These are phyloP conservation scores for Standfussiana lucernea DNA, from an alignment of 2,888 invertebrate genomes.

Conservation along the genomic window DNA sequence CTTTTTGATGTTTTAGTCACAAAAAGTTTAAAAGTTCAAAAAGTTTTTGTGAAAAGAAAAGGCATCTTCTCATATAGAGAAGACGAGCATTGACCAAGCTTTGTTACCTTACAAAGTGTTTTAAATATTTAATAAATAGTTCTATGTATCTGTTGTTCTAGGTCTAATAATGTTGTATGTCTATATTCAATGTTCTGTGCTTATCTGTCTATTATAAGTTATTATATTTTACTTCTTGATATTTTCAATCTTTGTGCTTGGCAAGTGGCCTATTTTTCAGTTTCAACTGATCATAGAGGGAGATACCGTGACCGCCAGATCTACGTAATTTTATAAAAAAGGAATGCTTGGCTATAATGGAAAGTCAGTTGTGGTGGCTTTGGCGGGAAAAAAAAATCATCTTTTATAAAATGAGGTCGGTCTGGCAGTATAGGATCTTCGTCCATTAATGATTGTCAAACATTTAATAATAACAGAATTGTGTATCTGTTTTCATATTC, in stretches of 20 bases:
- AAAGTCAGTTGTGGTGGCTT: neutral
- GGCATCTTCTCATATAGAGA: neutral
- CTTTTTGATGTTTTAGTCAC: neutral
- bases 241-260: neutral
- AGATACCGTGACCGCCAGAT: neutral
- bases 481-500: neutral
- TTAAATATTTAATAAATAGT: slow-evolving; percentile 13
- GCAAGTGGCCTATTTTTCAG: neutral
- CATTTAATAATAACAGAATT: neutral
- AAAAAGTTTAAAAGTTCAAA: slow-evolving; percentile 1
- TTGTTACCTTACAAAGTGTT: neutral
- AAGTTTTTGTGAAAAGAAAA: neutral
- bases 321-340: neutral
- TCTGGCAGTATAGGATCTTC: neutral
- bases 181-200: neutral
- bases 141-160: slow-evolving; percentile 11
- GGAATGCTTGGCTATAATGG: neutral
- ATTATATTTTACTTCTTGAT: neutral
- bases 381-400: neutral
- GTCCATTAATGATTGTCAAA: neutral
- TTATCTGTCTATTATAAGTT: neutral
- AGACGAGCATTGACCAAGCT: slow-evolving; percentile 14
- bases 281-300: neutral
- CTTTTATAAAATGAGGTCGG: neutral
- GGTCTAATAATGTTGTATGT: slow-evolving; percentile 4